These are phyloP conservation scores for Pandemis cinnamomeana DNA, from an alignment of 2,888 invertebrate genomes.

Conservation along the genomic window DNA sequence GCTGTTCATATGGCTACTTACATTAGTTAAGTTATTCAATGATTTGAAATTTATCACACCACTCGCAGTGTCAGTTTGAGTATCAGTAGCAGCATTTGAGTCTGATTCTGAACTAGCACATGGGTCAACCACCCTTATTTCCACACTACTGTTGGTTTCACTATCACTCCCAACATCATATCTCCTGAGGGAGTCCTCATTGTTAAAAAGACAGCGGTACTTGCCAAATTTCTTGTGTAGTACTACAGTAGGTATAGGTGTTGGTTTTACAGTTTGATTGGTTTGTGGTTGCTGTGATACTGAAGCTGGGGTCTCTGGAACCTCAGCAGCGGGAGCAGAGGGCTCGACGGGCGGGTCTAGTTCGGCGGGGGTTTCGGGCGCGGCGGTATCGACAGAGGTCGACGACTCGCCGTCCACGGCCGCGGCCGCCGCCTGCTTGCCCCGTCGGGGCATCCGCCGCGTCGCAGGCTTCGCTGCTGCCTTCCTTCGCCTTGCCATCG, in stretches of 20 bases:
- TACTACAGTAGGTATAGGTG: slow-evolving; percentile 65
- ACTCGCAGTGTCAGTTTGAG: slow-evolving; percentile 69
- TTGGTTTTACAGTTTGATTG: slow-evolving; percentile 51
- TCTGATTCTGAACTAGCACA: slow-evolving; percentile 81
- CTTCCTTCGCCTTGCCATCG: slow-evolving; percentile 79
- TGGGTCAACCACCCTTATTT: slow-evolving; percentile 74
- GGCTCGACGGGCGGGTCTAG: slow-evolving; percentile 47
- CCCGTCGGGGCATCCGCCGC: slow-evolving; percentile 71
- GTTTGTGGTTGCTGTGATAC: slow-evolving; percentile 34
- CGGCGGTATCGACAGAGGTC: slow-evolving; percentile 39
- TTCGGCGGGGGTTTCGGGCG: slow-evolving; percentile 45
- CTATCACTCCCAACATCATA: slow-evolving; percentile 79
- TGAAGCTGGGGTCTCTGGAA: slow-evolving; percentile 51
- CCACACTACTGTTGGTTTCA: slow-evolving; percentile 79
- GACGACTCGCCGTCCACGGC: slow-evolving; percentile 63
- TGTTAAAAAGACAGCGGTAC: slow-evolving; percentile 80
- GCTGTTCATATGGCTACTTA: slow-evolving; percentile 51
- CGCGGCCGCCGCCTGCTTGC: slow-evolving; percentile 62
- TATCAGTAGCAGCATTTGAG: slow-evolving; percentile 73
- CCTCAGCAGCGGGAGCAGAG: slow-evolving; percentile 47
- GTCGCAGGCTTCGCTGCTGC: slow-evolving; percentile 64
- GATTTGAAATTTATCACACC: slow-evolving; percentile 61
- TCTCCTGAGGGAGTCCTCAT: slow-evolving; percentile 70
- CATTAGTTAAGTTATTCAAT: slow-evolving; percentile 53
- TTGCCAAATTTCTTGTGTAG: slow-evolving; percentile 85